Evolutionary conservation across 1,140 invertebrate genomes (phyloP), one percentile per base, ranked within the genome.

Genomic region (Microplitis demolitor): DNA sequence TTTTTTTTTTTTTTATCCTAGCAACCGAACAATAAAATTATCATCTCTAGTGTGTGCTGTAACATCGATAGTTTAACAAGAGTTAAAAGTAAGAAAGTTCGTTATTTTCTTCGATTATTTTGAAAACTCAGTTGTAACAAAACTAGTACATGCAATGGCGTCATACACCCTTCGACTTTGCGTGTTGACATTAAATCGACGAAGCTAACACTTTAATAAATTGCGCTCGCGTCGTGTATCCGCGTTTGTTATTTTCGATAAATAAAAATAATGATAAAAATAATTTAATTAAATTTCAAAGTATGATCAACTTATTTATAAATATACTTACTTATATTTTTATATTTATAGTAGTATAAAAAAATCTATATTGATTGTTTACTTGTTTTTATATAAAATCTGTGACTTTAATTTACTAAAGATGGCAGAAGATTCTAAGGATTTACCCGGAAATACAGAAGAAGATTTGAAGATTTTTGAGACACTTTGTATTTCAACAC

Each of bases 391-490:
- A 50, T 62, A 11, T 0, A 16, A 14, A 64, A 53, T 64, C 34
- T 14, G 63, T 13, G 9, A 72, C 72, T 45, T 45, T 3, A 45
- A 45, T 45, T 45, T 6, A 45, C 39, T 6, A 11, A 45, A 70
- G 56, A 75, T 54, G 37, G 24, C 72, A 58, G 77, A 74, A 37
- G 77, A 74, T 24, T 45, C 64, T 14, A 75, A 72, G 56, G 71
- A 76, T 66, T 9, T 75, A 45, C 76, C 81, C 4, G 89, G 89
- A 60, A 88, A 89, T 71, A 85, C 84, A 31, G 82, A 88, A 24
- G 91, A 92, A 77, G 91, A 93, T 82, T 91, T 91, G 88, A 89
- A 88, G 79, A 89, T 92, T 62, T 93, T 90, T 79, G 90, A 93
- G 83, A 86, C 89, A 0, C 82, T 92, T 60, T 89, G 89, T 74